Percentiles rank a stretch among this genome's conserved stretches.
Conservation (phyloP, 2,888 invertebrate genomes). For the Platypus cylindrus region DNA sequence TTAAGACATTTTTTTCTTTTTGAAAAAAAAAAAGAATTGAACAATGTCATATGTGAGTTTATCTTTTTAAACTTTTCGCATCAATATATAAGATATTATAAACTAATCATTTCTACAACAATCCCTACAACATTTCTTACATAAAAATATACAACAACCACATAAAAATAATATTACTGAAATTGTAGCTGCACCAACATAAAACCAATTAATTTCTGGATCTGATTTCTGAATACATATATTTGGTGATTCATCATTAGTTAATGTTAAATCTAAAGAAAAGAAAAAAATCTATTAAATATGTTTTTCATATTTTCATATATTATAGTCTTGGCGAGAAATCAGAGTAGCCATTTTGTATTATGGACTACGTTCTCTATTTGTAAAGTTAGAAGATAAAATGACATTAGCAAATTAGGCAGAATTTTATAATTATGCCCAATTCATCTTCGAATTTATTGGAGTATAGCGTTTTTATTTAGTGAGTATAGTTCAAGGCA, state of each 20-base stretch:
- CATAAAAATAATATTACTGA: slow-evolving; percentile 26
- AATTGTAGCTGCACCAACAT: slow-evolving; percentile 27
- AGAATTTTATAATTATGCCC: too few relatives aligned
- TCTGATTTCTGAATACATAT: slow-evolving; percentile 41
- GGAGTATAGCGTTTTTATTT: too few relatives aligned
- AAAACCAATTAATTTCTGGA: slow-evolving; percentile 31
- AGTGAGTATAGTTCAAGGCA: too few relatives aligned
- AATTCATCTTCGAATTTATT: too few relatives aligned
- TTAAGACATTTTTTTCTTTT: background rate
- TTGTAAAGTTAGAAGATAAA: too few relatives aligned
- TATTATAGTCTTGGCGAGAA: too few relatives aligned
- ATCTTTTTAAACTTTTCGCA: background rate
- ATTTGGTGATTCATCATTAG: slow-evolving; percentile 68
- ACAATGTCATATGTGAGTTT: slow-evolving; percentile 1
- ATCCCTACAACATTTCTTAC: slow-evolving; percentile 31
- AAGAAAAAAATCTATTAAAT: too few relatives aligned
- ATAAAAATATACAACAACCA: slow-evolving; percentile 32
- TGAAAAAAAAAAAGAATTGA: slow-evolving; percentile 5
- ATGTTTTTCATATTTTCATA: too few relatives aligned
- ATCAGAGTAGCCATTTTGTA: too few relatives aligned
- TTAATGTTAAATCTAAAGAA: too few relatives aligned
- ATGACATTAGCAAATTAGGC: too few relatives aligned
- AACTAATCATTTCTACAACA: slow-evolving; percentile 22
- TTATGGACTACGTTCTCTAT: too few relatives aligned
- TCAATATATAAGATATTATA: background rate